Conservation (phyloP, 37 sponge, comb jelly and placozoan genomes). For the Eunapius fragilis region DNA sequence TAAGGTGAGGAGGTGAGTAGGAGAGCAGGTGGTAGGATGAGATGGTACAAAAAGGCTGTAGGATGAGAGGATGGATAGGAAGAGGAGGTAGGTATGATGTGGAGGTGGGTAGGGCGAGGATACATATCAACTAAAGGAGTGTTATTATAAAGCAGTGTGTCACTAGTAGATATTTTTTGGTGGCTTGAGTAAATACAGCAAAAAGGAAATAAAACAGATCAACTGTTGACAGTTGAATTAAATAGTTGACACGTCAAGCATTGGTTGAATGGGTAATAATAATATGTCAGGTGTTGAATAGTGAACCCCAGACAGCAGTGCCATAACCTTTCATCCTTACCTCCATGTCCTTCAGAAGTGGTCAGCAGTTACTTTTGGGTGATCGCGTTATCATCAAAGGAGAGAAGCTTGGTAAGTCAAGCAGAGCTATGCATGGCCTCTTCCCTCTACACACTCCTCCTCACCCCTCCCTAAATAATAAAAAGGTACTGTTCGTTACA, state of each 20-base stretch:
- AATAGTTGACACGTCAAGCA: no score
- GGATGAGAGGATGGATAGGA: not conserved
- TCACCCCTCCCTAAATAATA: not conserved
- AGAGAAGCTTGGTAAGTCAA: constrained; percentile 48
- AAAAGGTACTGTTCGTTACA: constrained; percentile 73
- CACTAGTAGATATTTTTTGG: not conserved
- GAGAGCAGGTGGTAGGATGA: not conserved
- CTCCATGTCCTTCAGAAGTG: constrained; percentile 52
- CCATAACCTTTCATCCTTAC: no score
- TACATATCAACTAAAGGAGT: no score
- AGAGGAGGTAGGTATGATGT: not conserved
- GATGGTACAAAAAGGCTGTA: not conserved
- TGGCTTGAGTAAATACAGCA: no score
- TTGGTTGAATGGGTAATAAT: no score
- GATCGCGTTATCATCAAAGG: constrained; percentile 84
- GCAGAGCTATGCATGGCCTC: not conserved
- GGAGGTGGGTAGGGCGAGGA: not conserved
- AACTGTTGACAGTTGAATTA: no score
- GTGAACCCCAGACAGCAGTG: no score
- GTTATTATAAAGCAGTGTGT: not conserved
- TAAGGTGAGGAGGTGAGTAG: not conserved
- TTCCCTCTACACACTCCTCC: not conserved
- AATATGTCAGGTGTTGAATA: no score
- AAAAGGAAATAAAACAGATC: no score
- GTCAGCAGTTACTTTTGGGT: constrained; percentile 82